These are phyloP conservation scores for Oreotrochilus melanogaster DNA, from an alignment of 2,113 vertebrate genomes.

Conservation along the genomic window DNA sequence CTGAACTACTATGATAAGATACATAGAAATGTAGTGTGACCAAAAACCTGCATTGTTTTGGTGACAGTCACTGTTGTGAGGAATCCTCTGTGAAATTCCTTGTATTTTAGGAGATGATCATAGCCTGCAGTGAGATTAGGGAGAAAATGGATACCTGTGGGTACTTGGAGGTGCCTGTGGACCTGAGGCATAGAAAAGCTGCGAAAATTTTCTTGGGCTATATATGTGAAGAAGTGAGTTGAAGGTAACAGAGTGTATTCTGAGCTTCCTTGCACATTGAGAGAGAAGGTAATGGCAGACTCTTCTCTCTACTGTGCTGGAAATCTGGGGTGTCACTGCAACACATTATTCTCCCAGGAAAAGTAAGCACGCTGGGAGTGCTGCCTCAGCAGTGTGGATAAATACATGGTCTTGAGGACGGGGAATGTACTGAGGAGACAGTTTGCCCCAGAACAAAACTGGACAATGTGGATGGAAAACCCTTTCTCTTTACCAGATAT, in stretches of 20 bases:
- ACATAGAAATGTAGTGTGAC: not conserved
- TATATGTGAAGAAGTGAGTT: not conserved
- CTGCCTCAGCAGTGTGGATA: not conserved
- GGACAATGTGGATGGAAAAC: not conserved
- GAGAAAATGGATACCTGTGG: not conserved
- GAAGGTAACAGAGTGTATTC: not conserved
- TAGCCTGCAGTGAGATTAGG: not conserved
- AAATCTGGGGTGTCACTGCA: not conserved
- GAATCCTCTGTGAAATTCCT: not conserved
- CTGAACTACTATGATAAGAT: not conserved
- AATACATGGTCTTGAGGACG: not conserved
- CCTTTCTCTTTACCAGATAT: not conserved
- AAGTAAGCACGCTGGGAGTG: accelerated
- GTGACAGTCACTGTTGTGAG: not conserved
- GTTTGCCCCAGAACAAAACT: not conserved
- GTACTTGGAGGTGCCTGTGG: not conserved
- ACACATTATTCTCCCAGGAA: not conserved
- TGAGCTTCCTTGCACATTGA: not conserved
- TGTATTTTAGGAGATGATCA: not conserved
- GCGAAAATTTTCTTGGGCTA: not conserved
- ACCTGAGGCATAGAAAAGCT: not conserved
- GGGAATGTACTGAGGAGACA: not conserved
- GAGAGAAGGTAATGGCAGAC: not conserved
- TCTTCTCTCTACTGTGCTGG: not conserved
- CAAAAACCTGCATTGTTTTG: not conserved